phyloP scores from a whole-genome alignment of 2,888 invertebrate genomes.

The Ceraclea dissimilis region DNA sequence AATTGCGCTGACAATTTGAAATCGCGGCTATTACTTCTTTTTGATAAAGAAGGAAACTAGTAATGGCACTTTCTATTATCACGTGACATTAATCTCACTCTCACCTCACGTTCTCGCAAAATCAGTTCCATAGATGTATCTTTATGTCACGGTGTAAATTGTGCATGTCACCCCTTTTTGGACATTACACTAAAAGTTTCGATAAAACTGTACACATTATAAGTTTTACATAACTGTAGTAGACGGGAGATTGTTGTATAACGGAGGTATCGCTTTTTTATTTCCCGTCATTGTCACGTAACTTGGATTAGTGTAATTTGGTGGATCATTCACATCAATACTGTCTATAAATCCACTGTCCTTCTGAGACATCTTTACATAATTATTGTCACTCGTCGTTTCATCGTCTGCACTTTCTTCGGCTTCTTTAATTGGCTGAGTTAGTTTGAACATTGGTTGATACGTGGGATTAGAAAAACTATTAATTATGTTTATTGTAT shows the following conservation, averaged over 20 bases:
- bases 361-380: conserved; percentile 47
- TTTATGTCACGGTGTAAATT: too few species aligned
- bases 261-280: conserved; percentile 14
- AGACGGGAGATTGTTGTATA: conserved; percentile 16
- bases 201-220: too few species aligned
- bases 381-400: conserved; percentile 39
- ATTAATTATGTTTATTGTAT: conserved; percentile 12
- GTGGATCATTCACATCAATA: conserved; percentile 25
- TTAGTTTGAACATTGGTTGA: conserved; percentile 30
- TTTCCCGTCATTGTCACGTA: conserved; percentile 32
- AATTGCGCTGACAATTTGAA: too few species aligned
- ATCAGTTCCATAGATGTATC: too few species aligned
- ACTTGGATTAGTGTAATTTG: conserved; percentile 36
- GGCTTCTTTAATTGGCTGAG: conserved; percentile 20
- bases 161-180: too few species aligned
- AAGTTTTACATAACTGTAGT: background rate
- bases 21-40: too few species aligned
- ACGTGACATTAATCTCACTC: too few species aligned
- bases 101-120: too few species aligned
- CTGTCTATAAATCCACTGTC: conserved; percentile 34
- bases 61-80: too few species aligned
- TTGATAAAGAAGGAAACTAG: too few species aligned
- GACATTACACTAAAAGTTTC: too few species aligned
- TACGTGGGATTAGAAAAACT: conserved; percentile 37
- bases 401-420: conserved; percentile 22